Evolutionary conservation across 2,797 vertebrate genomes (phyloP).

Genomic region (Dipus sagitta): DNA sequence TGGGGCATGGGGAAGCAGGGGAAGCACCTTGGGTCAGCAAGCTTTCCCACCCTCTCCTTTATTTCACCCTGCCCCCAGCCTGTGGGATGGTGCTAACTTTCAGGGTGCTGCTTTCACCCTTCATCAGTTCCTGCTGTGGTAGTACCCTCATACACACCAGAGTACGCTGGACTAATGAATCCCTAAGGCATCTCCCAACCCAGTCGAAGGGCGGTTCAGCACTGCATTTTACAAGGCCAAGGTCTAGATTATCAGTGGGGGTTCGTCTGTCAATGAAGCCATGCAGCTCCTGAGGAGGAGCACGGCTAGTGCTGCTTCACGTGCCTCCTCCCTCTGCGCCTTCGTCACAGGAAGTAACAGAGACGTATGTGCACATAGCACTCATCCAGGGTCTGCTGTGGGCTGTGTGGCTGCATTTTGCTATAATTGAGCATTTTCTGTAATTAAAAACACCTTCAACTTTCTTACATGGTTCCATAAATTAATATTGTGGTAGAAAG

Average conservation of each 20-base stretch:
- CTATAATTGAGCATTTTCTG: background rate
- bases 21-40: too few species aligned
- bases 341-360: background rate
- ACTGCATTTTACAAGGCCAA: background rate
- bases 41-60: background rate
- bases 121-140: background rate
- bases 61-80: background rate
- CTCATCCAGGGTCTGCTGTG: background rate
- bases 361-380: background rate
- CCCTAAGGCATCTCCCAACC: background rate
- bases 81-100: background rate
- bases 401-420: background rate
- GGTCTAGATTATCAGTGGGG: slow-evolving; percentile 6
- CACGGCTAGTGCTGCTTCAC: background rate
- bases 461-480: background rate
- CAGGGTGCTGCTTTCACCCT: background rate
- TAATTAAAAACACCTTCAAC: background rate
- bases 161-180: too few species aligned
- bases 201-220: too few species aligned
- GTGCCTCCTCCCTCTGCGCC: too few species aligned
- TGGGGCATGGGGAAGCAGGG: background rate
- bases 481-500: background rate
- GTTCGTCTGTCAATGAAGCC: background rate
- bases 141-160: background rate
- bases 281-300: background rate